These are phyloP conservation scores for Drosophila subquinaria DNA, from an alignment of 2,888 invertebrate species.

Conservation along the genomic window DNA sequence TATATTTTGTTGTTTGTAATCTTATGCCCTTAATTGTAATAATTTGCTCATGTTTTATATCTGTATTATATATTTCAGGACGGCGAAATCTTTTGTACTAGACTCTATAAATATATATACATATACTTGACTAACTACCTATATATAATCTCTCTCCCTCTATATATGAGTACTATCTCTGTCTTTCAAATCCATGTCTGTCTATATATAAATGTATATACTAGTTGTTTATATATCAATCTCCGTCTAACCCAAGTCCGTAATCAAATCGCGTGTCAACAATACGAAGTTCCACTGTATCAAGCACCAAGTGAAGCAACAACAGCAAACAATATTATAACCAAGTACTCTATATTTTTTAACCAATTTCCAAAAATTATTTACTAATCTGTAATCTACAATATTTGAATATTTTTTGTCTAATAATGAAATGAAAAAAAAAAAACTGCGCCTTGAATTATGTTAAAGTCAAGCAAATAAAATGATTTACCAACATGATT, in stretches of 20 bases:
- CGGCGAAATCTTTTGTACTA: slow-evolving; percentile 89
- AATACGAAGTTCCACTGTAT: slow-evolving; percentile 37
- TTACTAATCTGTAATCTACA: slow-evolving; percentile 66
- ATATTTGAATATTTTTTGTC: slow-evolving; percentile 26
- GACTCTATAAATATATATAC: slow-evolving; percentile 81
- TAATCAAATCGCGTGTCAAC: slow-evolving; percentile 23
- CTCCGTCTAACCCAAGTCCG: slow-evolving; percentile 62
- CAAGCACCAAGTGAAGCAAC: slow-evolving; percentile 25
- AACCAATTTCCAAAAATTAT: slow-evolving; percentile 54
- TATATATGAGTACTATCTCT: slow-evolving; percentile 46
- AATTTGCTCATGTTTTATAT: slow-evolving; percentile 84
- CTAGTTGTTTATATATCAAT: slow-evolving; percentile 42
- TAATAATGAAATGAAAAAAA: slow-evolving; percentile 10
- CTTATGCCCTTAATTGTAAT: slow-evolving; percentile 68
- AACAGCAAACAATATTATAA: slow-evolving; percentile 27
- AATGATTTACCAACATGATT: slow-evolving; percentile 46
- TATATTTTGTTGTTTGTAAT: slow-evolving; percentile 48
- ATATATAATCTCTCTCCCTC: slow-evolving; percentile 33
- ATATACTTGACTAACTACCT: slow-evolving; percentile 20
- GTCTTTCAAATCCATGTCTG: slow-evolving; percentile 21
- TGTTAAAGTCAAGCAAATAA: slow-evolving; percentile 43
- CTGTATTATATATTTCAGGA: slow-evolving; percentile 88
- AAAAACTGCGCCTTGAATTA: slow-evolving; percentile 11
- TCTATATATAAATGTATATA: slow-evolving; percentile 47
- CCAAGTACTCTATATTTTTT: slow-evolving; percentile 34